phyloP scores from a whole-genome alignment of 2,113 vertebrate genomes.

The Psophia crepitans region DNA sequence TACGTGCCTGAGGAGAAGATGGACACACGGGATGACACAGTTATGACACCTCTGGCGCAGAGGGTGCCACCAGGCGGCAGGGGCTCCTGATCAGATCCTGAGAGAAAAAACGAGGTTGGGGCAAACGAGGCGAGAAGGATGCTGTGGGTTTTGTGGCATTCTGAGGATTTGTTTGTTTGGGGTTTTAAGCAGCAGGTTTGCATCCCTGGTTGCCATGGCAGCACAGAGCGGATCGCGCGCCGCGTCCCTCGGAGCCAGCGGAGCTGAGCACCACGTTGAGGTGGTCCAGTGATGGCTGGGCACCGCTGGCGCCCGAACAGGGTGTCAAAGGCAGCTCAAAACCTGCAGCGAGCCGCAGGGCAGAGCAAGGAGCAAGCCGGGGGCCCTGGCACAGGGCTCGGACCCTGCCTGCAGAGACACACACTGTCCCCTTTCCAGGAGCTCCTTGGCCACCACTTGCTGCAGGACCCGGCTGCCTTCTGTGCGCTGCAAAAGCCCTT shows the following conservation, averaged over 20 bases:
- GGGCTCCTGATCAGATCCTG: neutral
- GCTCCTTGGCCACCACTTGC: neutral
- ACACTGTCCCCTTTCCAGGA: accelerated
- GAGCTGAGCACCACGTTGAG: neutral
- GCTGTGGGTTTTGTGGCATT: accelerated
- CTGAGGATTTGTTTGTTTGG: neutral
- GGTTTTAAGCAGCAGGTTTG: neutral
- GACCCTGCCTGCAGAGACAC: neutral
- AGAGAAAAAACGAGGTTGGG: accelerated
- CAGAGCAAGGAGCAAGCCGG: accelerated
- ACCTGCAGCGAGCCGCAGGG: accelerated
- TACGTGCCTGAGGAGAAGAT: accelerated
- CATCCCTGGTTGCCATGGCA: constrained; percentile 64
- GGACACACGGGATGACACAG: accelerated
- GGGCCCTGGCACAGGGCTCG: accelerated
- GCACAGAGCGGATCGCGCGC: neutral
- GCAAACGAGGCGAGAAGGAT: accelerated
- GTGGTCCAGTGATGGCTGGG: neutral
- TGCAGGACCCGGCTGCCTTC: neutral
- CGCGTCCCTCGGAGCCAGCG: neutral
- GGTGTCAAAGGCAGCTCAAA: neutral
- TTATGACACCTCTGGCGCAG: neutral
- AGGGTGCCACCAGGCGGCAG: neutral
- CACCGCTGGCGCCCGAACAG: neutral
- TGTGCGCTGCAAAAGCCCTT: neutral